Base-by-base conservation (phyloP, 1,140 invertebrate species). In the Drosophila obscura region DNA sequence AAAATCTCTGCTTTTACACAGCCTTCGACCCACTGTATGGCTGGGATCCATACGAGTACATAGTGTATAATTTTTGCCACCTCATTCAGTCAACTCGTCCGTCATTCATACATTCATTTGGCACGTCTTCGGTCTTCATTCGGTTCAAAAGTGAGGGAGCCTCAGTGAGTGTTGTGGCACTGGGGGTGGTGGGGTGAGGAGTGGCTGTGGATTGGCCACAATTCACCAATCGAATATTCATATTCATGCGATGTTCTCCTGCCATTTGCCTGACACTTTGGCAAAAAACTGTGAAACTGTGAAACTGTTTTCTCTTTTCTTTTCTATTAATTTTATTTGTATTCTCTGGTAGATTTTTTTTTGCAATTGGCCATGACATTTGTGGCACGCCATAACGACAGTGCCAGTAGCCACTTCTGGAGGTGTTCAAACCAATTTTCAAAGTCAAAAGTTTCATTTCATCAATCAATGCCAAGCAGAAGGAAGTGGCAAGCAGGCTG, bases 61-160 rank as follows among this genome's bases (percentile, higher is more conserved):
- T 1, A 41, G 45, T 50, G 49, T 41, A 43, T 58, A 31, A 51
- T 52, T 77, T 65, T 66, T 63, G 80, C 80, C 80, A 79, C 80
- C 80, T 82, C 76, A 83, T 84, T 84, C 80, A 57, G 80, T 80
- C 73, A 68, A 74, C 62, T 63, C 67, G 71, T 58, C 55, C 43
- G 50, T 75, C 72, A 73, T 73, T 71, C 72, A 71, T 48, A 58
- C 53, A 28, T 35, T 63, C 76, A 80, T 66, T 84, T 76, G 61
- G 72, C 71, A 84, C 76, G 76, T 84, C 55, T 69, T 74, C 52
- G 63, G 48, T 35, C 65, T 19, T 41, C 44, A 41, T 39, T 5
- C 35, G 35, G 11, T 13, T 13, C 35, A 39, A 39, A 39, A 39
- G 35, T 16, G 51, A 67, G 39, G 55, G 65, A 39, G 52, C 5